Percentiles rank a stretch among this genome's conserved stretches.
Conservation (phyloP, 2,888 invertebrate species). For the Amorpha juglandis region DNA sequence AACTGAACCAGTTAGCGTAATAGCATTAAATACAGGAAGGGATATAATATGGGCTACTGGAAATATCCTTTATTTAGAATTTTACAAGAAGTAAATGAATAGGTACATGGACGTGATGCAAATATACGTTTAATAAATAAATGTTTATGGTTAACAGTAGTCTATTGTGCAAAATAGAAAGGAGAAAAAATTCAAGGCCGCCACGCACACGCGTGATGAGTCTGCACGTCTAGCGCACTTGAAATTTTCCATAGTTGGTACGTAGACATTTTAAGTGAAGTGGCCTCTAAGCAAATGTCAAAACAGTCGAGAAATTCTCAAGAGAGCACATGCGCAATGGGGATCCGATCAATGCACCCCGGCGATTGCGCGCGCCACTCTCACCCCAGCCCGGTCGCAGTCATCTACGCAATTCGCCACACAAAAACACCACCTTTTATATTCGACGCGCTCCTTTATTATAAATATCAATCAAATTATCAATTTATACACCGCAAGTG, state of each 20-base stretch:
- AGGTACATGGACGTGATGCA: background rate
- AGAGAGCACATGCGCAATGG: slow-evolving; percentile 74
- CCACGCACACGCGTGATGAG: slow-evolving; percentile 22
- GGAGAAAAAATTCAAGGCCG: slow-evolving; percentile 23
- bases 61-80: background rate
- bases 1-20: slow-evolving; percentile 20
- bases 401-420: slow-evolving; percentile 77
- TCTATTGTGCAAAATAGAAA: slow-evolving; percentile 21
- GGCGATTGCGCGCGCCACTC: slow-evolving; percentile 76
- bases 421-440: slow-evolving; percentile 69
- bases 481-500: slow-evolving; percentile 46
- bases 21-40: slow-evolving; percentile 23
- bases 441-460: slow-evolving; percentile 34
- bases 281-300: slow-evolving; percentile 59
- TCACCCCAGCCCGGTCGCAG: slow-evolving; percentile 51
- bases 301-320: slow-evolving; percentile 61
- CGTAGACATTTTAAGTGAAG: slow-evolving; percentile 21
- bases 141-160: background rate
- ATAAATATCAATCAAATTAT: slow-evolving; percentile 52
- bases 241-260: slow-evolving; percentile 21
- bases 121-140: background rate
- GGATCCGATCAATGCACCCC: slow-evolving; percentile 79
- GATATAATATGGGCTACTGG: slow-evolving; percentile 9
- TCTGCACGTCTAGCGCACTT: slow-evolving; percentile 21
- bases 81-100: background rate